These are phyloP conservation scores for Hololepta plana DNA, from an alignment of 2,888 invertebrate species.

Conservation along the genomic window DNA sequence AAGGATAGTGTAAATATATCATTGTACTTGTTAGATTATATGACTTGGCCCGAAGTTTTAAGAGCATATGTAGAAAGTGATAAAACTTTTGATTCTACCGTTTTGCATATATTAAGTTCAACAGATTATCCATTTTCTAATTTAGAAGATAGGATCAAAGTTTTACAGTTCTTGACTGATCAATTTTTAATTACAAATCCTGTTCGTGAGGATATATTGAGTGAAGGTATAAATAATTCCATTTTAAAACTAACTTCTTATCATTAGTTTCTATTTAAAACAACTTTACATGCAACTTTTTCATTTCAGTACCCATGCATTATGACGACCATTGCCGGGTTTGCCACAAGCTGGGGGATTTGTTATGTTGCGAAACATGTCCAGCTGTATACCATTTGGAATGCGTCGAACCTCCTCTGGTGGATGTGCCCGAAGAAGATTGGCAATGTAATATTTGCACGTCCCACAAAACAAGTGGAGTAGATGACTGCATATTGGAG, in stretches of 20 bases:
- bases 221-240: constrained; percentile 65
- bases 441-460: constrained; percentile 94
- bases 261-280: not conserved
- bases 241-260: too few relatives aligned
- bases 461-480: constrained; percentile 79
- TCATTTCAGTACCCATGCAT: constrained; percentile 51
- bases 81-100: constrained; percentile 53
- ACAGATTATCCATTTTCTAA: constrained; percentile 79
- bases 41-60: constrained; percentile 93
- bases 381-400: constrained; percentile 95
- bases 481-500: constrained; percentile 82
- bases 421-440: constrained; percentile 89
- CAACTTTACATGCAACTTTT: constrained; percentile 6
- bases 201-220: constrained; percentile 81
- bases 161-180: constrained; percentile 83
- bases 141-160: constrained; percentile 58
- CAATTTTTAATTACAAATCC: constrained; percentile 86
- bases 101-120: constrained; percentile 48
- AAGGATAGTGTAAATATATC: constrained; percentile 94
- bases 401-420: constrained; percentile 88
- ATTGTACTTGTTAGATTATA: constrained; percentile 79
- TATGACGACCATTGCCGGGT: constrained; percentile 87
- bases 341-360: constrained; percentile 82
- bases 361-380: constrained; percentile 95
- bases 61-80: constrained; percentile 85